Conservation (phyloP, 1,140 invertebrate genomes). For the Neoseiulus cucumeris region DNA sequence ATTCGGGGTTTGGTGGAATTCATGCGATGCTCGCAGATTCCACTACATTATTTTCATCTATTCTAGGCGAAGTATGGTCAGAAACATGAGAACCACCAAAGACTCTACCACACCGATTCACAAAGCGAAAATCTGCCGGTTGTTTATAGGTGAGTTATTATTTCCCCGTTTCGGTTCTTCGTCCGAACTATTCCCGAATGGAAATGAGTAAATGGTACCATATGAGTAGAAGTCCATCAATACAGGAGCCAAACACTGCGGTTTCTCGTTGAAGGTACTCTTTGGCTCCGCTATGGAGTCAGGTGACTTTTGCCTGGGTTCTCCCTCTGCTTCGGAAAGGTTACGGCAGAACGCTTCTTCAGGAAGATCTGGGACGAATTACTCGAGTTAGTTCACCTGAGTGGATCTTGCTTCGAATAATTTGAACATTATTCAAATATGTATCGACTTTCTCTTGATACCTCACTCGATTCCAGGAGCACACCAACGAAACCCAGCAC, state of each 20-base stretch:
- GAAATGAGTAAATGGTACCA: background rate
- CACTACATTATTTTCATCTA: too few species aligned
- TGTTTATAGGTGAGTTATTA: too few species aligned
- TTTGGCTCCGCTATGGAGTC: constrained; percentile 42
- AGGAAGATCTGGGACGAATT: constrained; percentile 39
- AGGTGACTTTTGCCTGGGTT: constrained; percentile 55
- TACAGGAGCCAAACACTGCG: background rate
- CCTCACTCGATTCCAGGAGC: background rate
- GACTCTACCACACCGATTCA: too few species aligned
- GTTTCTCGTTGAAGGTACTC: constrained; percentile 29
- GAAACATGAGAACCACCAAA: too few species aligned
- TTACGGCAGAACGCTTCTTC: constrained; percentile 41
- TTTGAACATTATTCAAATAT: too few species aligned
- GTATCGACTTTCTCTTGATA: too few species aligned
- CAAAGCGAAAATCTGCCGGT: too few species aligned
- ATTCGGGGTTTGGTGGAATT: too few species aligned
- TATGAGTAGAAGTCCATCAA: background rate
- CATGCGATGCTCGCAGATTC: too few species aligned
- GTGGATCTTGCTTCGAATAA: too few species aligned
- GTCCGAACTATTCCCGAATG: background rate
- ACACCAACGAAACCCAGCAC: background rate
- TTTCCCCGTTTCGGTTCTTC: too few species aligned
- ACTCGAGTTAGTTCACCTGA: too few species aligned
- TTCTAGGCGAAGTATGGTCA: background rate
- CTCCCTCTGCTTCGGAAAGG: constrained; percentile 42